Conservation (phyloP, 2,797 vertebrate genomes). For the Naso thynnoides region DNA sequence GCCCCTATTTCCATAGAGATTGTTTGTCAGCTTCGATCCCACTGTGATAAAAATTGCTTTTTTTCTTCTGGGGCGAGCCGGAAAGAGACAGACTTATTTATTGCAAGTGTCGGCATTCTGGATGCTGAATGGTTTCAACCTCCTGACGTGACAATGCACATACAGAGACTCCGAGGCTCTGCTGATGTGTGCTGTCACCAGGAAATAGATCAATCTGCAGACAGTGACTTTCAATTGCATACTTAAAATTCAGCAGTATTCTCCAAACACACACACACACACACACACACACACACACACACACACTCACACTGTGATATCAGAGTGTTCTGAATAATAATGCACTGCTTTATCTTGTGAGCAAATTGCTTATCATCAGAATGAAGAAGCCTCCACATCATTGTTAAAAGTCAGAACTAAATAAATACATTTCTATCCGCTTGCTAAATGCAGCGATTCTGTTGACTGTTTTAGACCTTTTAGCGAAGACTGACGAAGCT, state of each 20-base stretch:
- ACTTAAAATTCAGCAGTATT: conserved; percentile 61
- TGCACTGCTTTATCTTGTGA: neutral
- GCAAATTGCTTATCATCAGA: neutral
- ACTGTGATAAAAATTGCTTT: conserved; percentile 81
- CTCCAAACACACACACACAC: conserved; percentile 11
- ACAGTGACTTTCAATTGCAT: conserved; percentile 57
- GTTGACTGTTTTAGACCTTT: neutral
- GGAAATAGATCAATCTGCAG: conserved; percentile 55
- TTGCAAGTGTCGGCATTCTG: conserved; percentile 29
- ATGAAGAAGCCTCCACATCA: neutral
- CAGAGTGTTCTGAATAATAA: conserved; percentile 42
- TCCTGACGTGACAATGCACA: conserved; percentile 32
- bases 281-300: conserved; percentile 3
- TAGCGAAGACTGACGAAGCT: too few relatives aligned
- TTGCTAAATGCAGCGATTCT: neutral
- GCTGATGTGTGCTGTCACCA: conserved; percentile 23
- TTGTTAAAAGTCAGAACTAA: neutral
- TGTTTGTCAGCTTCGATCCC: conserved; percentile 76
- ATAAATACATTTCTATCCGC: neutral
- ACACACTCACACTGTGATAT: conserved; percentile 28
- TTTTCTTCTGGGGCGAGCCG: conserved; percentile 52
- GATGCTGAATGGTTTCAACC: conserved; percentile 29
- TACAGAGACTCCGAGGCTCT: conserved; percentile 5
- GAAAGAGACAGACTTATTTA: conserved; percentile 61
- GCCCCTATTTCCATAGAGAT: conserved; percentile 76